Conservation (phyloP, 2,888 invertebrate genomes). For the Tipula vernalis region DNA sequence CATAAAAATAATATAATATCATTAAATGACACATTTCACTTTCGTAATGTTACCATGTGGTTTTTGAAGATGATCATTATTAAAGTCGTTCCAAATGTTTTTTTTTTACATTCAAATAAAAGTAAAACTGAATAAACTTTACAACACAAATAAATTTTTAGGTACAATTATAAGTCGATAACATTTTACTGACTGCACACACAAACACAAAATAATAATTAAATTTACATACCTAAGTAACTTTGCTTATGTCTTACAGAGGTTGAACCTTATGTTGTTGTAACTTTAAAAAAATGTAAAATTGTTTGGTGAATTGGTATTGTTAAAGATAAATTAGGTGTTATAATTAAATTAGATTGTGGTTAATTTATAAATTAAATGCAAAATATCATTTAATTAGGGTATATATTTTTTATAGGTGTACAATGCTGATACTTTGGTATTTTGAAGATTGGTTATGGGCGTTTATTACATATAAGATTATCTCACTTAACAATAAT, state of each 20-base stretch:
- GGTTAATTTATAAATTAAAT: background rate
- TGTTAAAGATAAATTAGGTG: background rate
- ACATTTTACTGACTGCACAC: background rate
- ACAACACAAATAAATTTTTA: background rate
- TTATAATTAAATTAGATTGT: background rate
- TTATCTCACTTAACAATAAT: too few relatives aligned
- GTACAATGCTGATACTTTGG: background rate
- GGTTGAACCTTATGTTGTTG: background rate
- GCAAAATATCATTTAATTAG: background rate
- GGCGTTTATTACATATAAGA: too few relatives aligned
- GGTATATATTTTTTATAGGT: background rate
- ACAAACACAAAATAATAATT: background rate
- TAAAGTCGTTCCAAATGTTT: background rate
- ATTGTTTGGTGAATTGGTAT: background rate
- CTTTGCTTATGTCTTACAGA: background rate
- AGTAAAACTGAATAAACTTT: background rate
- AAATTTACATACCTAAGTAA: background rate
- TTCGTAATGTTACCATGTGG: background rate
- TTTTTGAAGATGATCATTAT: background rate
- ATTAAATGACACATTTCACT: conserved; percentile 4
- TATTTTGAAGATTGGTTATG: too few relatives aligned
- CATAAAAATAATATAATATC: background rate
- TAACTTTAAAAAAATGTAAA: background rate
- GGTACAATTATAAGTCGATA: background rate
- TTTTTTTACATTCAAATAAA: background rate